phyloP scores from a whole-genome alignment of 2,113 vertebrate genomes.

The Hypocryptadius cinnamomeus region DNA sequence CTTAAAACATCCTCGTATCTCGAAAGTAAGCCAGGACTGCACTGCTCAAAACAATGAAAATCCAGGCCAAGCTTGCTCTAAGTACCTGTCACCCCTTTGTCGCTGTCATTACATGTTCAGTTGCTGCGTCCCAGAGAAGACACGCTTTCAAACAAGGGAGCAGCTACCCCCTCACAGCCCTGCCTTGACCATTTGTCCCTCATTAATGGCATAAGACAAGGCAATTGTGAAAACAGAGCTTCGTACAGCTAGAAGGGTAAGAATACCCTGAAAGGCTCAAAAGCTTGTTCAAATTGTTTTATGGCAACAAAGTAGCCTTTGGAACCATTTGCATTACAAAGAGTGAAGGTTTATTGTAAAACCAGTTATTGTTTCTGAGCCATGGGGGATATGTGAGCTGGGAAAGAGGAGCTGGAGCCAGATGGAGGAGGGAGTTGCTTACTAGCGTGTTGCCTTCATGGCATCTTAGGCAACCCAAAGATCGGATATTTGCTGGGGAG shows the following conservation, averaged over 20 bases:
- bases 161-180: background rate
- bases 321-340: background rate
- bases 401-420: background rate
- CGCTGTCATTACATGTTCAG: background rate
- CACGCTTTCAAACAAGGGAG: background rate
- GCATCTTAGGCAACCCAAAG: background rate
- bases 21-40: background rate
- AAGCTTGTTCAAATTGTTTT: conserved; percentile 4
- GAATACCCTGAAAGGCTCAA: background rate
- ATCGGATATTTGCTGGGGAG: background rate
- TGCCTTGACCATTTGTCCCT: background rate
- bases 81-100: background rate
- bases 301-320: background rate
- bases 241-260: background rate
- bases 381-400: background rate
- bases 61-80: background rate
- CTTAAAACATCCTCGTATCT: background rate
- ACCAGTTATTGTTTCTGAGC: background rate
- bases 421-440: background rate
- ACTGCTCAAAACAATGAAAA: background rate
- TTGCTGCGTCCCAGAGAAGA: background rate
- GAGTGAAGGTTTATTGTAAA: conserved; percentile 5
- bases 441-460: fast-evolving
- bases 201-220: background rate
- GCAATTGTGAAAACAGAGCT: background rate